Base-by-base conservation (phyloP, 2,113 vertebrate species). In the Oryzias melastigma region DNA sequence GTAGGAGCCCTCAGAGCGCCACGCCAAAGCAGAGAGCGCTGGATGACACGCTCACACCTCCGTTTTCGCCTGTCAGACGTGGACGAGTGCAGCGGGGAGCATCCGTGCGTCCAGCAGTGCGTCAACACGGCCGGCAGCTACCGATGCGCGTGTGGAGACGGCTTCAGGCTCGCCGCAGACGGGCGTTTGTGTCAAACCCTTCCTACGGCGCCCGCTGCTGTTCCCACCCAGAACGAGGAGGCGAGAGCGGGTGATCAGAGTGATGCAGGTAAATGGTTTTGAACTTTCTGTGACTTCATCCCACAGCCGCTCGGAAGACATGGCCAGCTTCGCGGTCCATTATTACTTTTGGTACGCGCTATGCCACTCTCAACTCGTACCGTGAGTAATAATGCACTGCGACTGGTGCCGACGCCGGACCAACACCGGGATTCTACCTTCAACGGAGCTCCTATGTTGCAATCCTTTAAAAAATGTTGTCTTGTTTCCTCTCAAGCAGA, bases 331-430 rank as follows among this genome's bases (percentile, higher is more conserved):
- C 82, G 92, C 88, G 77, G 93, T 89, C 29, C 96, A 98, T 99
- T 98, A 98, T 98, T 98, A 98, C 97, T 98, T 99, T 97, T 98
- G 97, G 96, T 98, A 99, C 96, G 97, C 95, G 97, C 96, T 98
- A 97, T 98, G 96, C 95, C 95, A 92, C 89, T 93, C 93, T 96
- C 96, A 97, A 98, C 96, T 98, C 97, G 96, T 99, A 99, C 96
- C 96, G 95, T 99, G 96, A 99, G 96, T 99, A 99, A 99, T 99
- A 99, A 98, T 99, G 97, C 96, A 96, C 90, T 69, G 95, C 90
- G 92, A 88, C 89, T 91, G 90, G 94, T 91, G 70, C 47, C 1
- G 52, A 84, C 93, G 68, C 15, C 93, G 3, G 73, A 75, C 71
- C 51, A 64, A 69, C 25, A 53, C 41, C 58, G 46, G 44, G 58